phyloP scores from a whole-genome alignment of 1,140 invertebrate genomes.

The Ridgeia piscesae region DNA sequence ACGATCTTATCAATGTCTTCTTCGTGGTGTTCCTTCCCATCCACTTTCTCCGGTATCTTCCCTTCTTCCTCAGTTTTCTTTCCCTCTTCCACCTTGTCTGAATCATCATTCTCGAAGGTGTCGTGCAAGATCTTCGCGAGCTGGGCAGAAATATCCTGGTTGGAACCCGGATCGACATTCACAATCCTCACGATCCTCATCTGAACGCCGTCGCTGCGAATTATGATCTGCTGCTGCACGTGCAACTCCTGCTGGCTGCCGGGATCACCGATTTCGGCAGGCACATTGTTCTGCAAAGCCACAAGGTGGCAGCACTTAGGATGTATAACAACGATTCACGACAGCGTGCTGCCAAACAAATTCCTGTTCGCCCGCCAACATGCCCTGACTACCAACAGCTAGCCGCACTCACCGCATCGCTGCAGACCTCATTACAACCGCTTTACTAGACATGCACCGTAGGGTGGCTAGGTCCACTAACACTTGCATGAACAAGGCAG shows the following conservation, averaged over 20 bases:
- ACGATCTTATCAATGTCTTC: slow-evolving; percentile 13
- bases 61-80: background rate
- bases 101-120: background rate
- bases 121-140: background rate
- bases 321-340: background rate
- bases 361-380: background rate
- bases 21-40: slow-evolving; percentile 7
- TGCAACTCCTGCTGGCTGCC: background rate
- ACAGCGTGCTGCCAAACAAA: background rate
- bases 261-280: background rate
- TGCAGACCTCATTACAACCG: background rate
- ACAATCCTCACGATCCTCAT: slow-evolving; percentile 11
- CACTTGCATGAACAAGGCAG: too few relatives aligned
- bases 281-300: background rate
- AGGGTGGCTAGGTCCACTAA: background rate
- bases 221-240: slow-evolving; percentile 22
- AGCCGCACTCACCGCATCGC: background rate
- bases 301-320: slow-evolving; percentile 3
- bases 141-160: background rate
- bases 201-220: slow-evolving; percentile 7
- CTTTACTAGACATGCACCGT: background rate
- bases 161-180: background rate
- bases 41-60: background rate
- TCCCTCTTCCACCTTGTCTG: background rate
- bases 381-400: background rate